Conservation (phyloP, 2,113 vertebrate species). For the Micromys minutus region DNA sequence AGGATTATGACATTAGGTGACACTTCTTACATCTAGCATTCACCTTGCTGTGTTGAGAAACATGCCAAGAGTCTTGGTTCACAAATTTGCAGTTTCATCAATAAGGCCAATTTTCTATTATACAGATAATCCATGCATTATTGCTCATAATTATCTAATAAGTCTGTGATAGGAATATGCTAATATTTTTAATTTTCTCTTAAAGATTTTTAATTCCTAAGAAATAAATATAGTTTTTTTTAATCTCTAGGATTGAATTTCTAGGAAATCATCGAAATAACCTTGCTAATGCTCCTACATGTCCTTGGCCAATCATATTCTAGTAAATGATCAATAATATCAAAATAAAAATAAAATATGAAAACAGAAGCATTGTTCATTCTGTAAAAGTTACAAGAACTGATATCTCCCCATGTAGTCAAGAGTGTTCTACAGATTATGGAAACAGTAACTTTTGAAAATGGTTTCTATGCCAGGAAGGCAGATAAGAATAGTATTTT, state of each 20-base stretch:
- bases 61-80: neutral
- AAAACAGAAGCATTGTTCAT: slow-evolving; percentile 1
- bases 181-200: neutral
- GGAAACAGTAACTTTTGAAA: slow-evolving; percentile 36
- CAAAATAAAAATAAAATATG: slow-evolving; percentile 20
- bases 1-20: neutral
- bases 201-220: neutral
- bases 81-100: slow-evolving; percentile 12
- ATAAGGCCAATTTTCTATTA: neutral
- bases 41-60: neutral
- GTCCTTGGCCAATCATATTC: neutral
- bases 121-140: neutral
- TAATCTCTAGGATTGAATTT: neutral
- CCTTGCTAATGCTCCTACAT: neutral
- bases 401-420: slow-evolving; percentile 25
- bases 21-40: neutral
- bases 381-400: slow-evolving; percentile 27
- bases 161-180: slow-evolving; percentile 1
- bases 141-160: slow-evolving; percentile 37
- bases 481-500: slow-evolving; percentile 31
- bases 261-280: slow-evolving; percentile 2
- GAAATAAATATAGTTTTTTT: neutral
- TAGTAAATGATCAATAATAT: neutral
- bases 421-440: slow-evolving; percentile 40
- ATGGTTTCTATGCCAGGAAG: neutral